phyloP scores from a whole-genome alignment of 2,797 vertebrate genomes.

The Bradypodion ventrale region DNA sequence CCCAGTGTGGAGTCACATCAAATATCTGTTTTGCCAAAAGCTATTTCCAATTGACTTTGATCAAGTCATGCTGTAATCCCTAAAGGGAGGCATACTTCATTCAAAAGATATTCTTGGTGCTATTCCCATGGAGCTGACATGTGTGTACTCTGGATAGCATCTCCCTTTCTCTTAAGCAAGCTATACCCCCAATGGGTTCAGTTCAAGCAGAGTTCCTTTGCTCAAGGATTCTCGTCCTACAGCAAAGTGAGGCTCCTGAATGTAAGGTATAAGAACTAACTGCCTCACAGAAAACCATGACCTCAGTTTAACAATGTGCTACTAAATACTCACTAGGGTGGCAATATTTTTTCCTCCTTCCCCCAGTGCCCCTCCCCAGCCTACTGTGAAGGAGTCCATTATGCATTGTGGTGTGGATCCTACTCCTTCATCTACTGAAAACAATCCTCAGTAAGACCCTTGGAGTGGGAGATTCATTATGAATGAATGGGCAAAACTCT shows the following conservation, averaged over 20 bases:
- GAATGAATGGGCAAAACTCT: too few species aligned
- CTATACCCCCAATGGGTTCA: background rate
- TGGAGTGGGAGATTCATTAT: too few species aligned
- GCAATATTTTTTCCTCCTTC: too few species aligned
- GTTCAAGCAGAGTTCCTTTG: background rate
- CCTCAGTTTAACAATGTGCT: too few species aligned
- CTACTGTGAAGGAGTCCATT: background rate
- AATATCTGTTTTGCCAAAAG: constrained; percentile 71
- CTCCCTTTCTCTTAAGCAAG: background rate
- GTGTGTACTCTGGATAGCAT: constrained; percentile 54
- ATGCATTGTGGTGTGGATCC: background rate
- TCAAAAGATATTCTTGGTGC: constrained; percentile 81
- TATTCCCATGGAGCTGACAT: constrained; percentile 76
- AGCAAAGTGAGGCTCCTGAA: background rate
- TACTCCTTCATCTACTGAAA: background rate
- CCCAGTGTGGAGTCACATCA: constrained; percentile 71
- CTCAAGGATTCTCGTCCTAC: background rate
- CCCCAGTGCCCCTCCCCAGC: too few species aligned
- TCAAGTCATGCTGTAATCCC: constrained; percentile 78
- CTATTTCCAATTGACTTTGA: constrained; percentile 82
- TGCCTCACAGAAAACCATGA: background rate
- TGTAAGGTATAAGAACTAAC: background rate
- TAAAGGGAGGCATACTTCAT: constrained; percentile 80
- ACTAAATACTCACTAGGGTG: too few species aligned
- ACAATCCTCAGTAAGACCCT: too few species aligned